Evolutionary conservation across 2,888 invertebrate genomes (phyloP).

Genomic region (Caenorhabditis virilis): DNA sequence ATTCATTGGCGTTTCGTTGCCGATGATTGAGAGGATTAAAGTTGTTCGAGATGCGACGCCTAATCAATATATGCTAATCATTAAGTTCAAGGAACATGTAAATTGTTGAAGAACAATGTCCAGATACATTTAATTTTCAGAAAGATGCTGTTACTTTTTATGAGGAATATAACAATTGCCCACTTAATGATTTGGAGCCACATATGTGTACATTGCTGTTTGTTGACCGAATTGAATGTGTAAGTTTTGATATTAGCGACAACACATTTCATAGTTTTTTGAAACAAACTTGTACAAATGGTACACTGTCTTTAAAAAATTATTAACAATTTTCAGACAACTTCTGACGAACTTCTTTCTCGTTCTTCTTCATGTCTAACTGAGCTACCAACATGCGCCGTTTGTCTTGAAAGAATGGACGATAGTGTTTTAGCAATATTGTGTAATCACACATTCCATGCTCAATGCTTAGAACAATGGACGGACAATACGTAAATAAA

Average conservation of each 20-base stretch:
- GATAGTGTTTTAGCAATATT: slow-evolving; percentile 93
- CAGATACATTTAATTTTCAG: slow-evolving; percentile 70
- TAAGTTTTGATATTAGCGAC: too few species aligned
- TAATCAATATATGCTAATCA: slow-evolving; percentile 94
- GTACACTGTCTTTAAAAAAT: too few species aligned
- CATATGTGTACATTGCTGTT: slow-evolving; percentile 91
- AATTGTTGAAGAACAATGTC: slow-evolving; percentile 1
- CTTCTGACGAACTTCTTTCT: slow-evolving; percentile 25
- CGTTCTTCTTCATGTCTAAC: slow-evolving; percentile 69
- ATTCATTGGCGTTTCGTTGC: slow-evolving; percentile 75
- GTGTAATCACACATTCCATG: slow-evolving; percentile 97
- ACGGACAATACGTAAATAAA: slow-evolving; percentile 78
- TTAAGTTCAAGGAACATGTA: slow-evolving; percentile 78
- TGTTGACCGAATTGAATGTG: slow-evolving; percentile 88
- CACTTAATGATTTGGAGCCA: slow-evolving; percentile 90
- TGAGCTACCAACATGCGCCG: slow-evolving; percentile 94
- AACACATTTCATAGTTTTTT: too few species aligned
- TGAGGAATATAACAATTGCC: slow-evolving; percentile 86
- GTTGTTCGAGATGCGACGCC: slow-evolving; percentile 85
- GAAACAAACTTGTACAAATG: too few species aligned
- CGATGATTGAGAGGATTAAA: slow-evolving; percentile 70
- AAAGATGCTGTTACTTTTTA: slow-evolving; percentile 88
- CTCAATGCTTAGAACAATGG: slow-evolving; percentile 93
- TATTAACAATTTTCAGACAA: slow-evolving; percentile 28
- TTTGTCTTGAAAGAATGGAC: slow-evolving; percentile 90